A percentile compares a stretch with the other conserved stretches of the same genome.
phyloP scores from a whole-genome alignment of 2,888 invertebrate species.

The Drosophila incognita region DNA sequence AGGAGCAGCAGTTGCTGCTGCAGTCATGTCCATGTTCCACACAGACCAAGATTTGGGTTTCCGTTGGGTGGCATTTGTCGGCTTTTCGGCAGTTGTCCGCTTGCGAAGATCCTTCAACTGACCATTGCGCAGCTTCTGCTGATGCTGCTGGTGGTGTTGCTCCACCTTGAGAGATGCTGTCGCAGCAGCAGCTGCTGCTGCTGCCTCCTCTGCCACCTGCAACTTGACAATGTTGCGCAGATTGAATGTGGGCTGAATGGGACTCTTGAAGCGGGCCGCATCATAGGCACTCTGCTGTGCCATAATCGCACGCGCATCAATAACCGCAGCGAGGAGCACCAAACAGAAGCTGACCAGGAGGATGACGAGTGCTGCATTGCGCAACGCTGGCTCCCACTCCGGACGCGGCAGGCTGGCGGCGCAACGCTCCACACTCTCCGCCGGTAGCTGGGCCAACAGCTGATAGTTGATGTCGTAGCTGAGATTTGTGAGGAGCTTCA shows the following conservation, averaged over 20 bases:
- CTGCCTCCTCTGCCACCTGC: constrained; percentile 55
- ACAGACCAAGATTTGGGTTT: constrained; percentile 63
- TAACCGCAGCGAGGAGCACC: constrained; percentile 88
- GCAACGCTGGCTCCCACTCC: constrained; percentile 90
- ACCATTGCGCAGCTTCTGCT: constrained; percentile 44
- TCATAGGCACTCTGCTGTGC: constrained; percentile 85
- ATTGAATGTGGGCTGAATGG: constrained; percentile 88
- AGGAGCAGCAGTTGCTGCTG: constrained; percentile 5
- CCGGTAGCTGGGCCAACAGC: constrained; percentile 88
- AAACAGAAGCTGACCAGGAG: constrained; percentile 88
- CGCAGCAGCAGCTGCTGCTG: constrained; percentile 39
- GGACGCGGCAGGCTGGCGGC: constrained; percentile 90
- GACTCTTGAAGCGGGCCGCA: constrained; percentile 86
- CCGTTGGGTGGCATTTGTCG: constrained; percentile 19
- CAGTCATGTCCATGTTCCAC: constrained; percentile 66
- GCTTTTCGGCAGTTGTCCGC: constrained; percentile 37
- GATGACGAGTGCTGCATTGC: constrained; percentile 87
- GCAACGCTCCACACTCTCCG: constrained; percentile 89
- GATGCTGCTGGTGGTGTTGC: constrained; percentile 30
- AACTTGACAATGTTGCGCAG: constrained; percentile 85
- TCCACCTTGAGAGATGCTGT: constrained; percentile 32
- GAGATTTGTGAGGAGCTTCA: constrained; percentile 88
- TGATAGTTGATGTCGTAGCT: constrained; percentile 88
- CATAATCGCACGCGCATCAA: constrained; percentile 90
- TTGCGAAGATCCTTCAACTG: constrained; percentile 63